Evolutionary conservation across 2,888 invertebrate genomes (phyloP).

Genomic region (Antitype chi): DNA sequence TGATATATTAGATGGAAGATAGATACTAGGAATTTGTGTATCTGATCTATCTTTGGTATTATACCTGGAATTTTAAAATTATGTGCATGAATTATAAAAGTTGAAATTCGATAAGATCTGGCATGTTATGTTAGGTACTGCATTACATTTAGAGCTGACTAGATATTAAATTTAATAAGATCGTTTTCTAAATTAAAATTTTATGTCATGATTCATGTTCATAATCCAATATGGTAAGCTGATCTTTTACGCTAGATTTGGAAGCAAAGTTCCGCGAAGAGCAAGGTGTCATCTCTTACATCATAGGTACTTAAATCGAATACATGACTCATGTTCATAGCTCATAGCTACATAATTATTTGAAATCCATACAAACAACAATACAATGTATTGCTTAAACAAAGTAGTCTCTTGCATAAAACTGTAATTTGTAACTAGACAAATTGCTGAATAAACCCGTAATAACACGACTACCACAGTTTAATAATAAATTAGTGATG

Average conservation of each 20-base stretch:
- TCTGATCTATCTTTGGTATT: constrained; percentile 14
- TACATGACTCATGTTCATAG: constrained; percentile 13
- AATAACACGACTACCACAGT: constrained; percentile 41
- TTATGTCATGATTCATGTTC: background rate
- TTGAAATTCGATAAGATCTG: constrained; percentile 9
- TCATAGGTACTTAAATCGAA: background rate
- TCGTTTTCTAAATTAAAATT: background rate
- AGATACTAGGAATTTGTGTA: constrained; percentile 14
- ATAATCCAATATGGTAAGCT: constrained; percentile 3
- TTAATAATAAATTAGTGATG: constrained; percentile 55
- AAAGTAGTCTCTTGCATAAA: background rate
- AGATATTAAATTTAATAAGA: background rate
- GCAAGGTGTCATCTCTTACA: constrained; percentile 6
- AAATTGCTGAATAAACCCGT: constrained; percentile 33
- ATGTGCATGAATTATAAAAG: constrained; percentile 1
- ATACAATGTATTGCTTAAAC: constrained; percentile 25
- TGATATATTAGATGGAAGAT: constrained; percentile 12
- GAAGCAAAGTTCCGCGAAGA: background rate
- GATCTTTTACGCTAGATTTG: background rate
- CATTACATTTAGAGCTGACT: background rate
- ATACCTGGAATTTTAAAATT: constrained; percentile 1
- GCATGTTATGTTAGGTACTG: background rate
- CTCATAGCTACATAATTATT: background rate
- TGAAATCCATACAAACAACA: constrained; percentile 23
- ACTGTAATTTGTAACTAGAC: constrained; percentile 23